phyloP scores from a whole-genome alignment of 2,113 vertebrate genomes.

The Otis tarda region DNA sequence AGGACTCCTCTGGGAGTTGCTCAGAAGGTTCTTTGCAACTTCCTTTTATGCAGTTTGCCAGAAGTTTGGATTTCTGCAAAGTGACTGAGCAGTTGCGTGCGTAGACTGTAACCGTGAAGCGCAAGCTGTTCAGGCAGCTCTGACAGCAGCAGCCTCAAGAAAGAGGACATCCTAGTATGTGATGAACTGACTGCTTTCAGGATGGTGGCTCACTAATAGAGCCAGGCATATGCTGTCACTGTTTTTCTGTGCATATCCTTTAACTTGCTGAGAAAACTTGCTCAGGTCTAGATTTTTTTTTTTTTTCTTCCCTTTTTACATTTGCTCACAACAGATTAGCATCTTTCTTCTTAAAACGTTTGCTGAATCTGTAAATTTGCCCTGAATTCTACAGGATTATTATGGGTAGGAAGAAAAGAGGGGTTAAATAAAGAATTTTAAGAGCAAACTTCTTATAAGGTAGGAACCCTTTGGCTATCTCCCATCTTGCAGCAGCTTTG shows the following conservation, averaged over 20 bases:
- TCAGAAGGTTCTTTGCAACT: background rate
- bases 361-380: background rate
- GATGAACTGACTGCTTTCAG: background rate
- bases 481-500: background rate
- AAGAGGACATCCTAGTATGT: background rate
- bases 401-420: background rate
- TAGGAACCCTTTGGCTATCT: background rate
- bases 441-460: background rate
- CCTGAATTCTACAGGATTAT: background rate
- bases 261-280: background rate
- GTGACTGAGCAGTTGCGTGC: background rate
- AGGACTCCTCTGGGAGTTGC: background rate
- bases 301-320: background rate
- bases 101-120: background rate
- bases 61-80: background rate
- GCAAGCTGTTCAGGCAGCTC: background rate
- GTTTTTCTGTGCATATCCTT: background rate
- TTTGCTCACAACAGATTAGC: background rate
- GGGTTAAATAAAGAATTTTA: background rate
- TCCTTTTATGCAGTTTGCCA: background rate
- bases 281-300: background rate
- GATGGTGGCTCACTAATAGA: background rate
- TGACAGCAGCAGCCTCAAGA: constrained; percentile 1
- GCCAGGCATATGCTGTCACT: background rate
- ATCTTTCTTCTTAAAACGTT: background rate